These are phyloP conservation scores for Hormaphis cornu DNA, from an alignment of 1,140 invertebrate genomes.

Conservation along the genomic window DNA sequence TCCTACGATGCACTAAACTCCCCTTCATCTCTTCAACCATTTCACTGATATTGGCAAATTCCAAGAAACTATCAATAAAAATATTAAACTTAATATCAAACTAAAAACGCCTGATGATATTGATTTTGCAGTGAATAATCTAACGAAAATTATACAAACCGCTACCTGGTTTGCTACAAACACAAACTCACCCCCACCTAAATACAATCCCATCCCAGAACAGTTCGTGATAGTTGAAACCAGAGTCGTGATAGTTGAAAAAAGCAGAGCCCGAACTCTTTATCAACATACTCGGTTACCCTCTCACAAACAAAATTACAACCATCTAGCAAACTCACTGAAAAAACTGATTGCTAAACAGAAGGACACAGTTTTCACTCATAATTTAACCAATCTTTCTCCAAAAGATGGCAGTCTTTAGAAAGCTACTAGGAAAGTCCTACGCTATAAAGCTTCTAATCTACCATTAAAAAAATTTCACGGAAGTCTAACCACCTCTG, in stretches of 20 bases:
- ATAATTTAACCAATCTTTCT: neutral
- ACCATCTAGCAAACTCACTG: neutral
- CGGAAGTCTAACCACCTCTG: constrained; percentile 23
- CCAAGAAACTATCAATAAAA: neutral
- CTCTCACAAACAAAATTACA: neutral
- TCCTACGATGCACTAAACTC: neutral
- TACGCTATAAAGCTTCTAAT: constrained; percentile 12
- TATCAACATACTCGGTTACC: neutral
- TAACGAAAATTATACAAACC: neutral
- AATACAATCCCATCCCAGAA: neutral
- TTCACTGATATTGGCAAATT: neutral
- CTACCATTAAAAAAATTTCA: constrained; percentile 33
- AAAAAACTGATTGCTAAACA: neutral
- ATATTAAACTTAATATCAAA: neutral
- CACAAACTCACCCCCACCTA: neutral
- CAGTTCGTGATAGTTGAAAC: neutral
- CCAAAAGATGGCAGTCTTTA: constrained; percentile 2
- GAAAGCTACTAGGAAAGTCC: constrained; percentile 34
- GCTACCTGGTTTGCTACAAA: neutral
- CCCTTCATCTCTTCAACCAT: neutral
- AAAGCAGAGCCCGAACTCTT: neutral
- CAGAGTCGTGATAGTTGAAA: neutral
- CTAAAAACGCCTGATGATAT: neutral
- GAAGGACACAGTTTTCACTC: neutral
- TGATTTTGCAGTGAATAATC: neutral